These are phyloP conservation scores for Stenoptilia bipunctidactyla DNA, from an alignment of 2,888 invertebrate species.

Conservation along the genomic window DNA sequence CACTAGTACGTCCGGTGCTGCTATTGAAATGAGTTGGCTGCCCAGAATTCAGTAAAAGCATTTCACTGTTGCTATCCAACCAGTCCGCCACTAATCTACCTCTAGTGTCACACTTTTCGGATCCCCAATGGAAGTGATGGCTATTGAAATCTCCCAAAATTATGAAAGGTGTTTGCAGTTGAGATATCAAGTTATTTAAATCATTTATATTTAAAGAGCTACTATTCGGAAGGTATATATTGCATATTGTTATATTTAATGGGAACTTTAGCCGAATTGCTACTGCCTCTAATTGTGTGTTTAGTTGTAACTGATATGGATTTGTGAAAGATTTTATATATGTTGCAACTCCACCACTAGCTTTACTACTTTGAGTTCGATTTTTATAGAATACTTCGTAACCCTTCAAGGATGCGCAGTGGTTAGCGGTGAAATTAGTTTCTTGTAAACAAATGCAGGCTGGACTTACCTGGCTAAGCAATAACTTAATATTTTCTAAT, in stretches of 20 bases:
- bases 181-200: constrained; percentile 52
- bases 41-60: constrained; percentile 7
- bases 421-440: constrained; percentile 9
- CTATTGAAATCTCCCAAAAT: constrained; percentile 3
- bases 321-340: neutral
- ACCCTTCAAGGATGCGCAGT: constrained; percentile 6
- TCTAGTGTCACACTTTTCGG: constrained; percentile 12
- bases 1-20: constrained; percentile 9
- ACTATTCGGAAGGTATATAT: constrained; percentile 11
- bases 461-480: constrained; percentile 4
- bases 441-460: constrained; percentile 11
- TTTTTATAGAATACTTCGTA: constrained; percentile 3
- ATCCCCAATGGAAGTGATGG: constrained; percentile 12
- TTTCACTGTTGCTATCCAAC: neutral
- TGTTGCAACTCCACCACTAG: neutral
- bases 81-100: constrained; percentile 8
- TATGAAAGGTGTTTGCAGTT: constrained; percentile 58
- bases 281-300: constrained; percentile 6
- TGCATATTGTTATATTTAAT: constrained; percentile 7
- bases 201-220: constrained; percentile 3
- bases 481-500: constrained; percentile 8
- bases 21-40: constrained; percentile 11
- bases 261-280: constrained; percentile 8
- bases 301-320: neutral
- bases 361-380: constrained; percentile 70